phyloP scores from a whole-genome alignment of 2,113 vertebrate species.

The Rhadina sibilatrix region DNA sequence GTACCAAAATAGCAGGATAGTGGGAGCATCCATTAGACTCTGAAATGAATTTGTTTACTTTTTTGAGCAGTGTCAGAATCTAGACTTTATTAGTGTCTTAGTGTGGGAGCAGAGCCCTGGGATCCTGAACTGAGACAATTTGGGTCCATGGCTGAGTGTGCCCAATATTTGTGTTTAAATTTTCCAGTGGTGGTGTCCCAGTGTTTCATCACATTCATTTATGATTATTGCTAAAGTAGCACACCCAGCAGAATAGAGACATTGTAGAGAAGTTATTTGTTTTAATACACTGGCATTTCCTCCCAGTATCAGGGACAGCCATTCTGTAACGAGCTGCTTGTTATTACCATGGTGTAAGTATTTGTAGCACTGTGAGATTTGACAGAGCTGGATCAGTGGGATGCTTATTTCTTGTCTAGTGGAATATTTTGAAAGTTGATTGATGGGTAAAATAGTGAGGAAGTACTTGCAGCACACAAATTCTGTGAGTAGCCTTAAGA shows the following conservation, averaged over 20 bases:
- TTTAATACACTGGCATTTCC: background rate
- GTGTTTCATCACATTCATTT: accelerated
- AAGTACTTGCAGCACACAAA: background rate
- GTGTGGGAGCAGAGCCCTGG: background rate
- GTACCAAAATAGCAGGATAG: background rate
- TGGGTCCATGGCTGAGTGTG: accelerated
- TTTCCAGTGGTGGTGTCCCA: background rate
- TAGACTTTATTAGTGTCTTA: background rate
- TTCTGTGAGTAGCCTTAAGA: background rate
- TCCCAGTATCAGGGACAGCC: background rate
- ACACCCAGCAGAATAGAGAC: background rate
- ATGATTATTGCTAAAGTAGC: background rate
- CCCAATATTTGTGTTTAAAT: background rate
- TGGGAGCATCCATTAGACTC: background rate
- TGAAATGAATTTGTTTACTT: background rate
- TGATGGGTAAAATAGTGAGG: background rate
- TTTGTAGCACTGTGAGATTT: background rate
- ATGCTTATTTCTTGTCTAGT: background rate
- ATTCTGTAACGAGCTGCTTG: background rate
- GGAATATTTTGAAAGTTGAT: background rate
- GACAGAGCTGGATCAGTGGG: background rate
- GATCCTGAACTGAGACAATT: background rate
- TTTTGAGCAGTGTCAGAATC: background rate
- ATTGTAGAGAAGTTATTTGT: background rate
- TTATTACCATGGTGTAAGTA: background rate